Percentiles rank a stretch among this genome's conserved stretches.
Conservation (phyloP, 2,113 vertebrate genomes). For the Ifrita kowaldi region DNA sequence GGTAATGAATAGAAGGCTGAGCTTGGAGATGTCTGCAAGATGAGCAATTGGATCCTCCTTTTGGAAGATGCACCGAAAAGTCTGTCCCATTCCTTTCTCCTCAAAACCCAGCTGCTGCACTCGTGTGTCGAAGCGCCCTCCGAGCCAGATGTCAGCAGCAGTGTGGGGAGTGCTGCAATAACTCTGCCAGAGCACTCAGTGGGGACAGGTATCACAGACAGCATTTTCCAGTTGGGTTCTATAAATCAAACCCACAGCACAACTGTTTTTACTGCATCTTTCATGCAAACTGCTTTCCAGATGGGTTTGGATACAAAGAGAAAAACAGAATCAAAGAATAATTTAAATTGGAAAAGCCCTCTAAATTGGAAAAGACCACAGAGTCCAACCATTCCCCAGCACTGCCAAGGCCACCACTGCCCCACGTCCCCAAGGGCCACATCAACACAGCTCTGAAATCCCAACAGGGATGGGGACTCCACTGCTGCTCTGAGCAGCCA, state of each 20-base stretch:
- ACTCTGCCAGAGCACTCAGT: background rate
- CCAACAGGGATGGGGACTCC: background rate
- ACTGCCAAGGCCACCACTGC: background rate
- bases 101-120: background rate
- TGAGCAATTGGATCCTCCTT: background rate
- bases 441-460: fast-evolving
- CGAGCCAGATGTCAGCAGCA: background rate
- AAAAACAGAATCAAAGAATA: background rate
- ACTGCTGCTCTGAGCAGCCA: background rate
- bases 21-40: background rate
- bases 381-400: background rate
- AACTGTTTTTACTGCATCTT: background rate
- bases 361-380: fast-evolving
- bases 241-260: constrained; percentile 16
- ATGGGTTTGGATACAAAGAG: background rate
- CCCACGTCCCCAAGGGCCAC: background rate
- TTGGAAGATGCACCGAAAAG: background rate
- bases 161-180: background rate
- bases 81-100: background rate
- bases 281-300: background rate
- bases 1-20: background rate
- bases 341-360: background rate
- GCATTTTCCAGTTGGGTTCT: background rate
- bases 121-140: background rate
- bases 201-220: background rate